Conservation (phyloP, 2,888 invertebrate genomes). For the Formica aserva region DNA sequence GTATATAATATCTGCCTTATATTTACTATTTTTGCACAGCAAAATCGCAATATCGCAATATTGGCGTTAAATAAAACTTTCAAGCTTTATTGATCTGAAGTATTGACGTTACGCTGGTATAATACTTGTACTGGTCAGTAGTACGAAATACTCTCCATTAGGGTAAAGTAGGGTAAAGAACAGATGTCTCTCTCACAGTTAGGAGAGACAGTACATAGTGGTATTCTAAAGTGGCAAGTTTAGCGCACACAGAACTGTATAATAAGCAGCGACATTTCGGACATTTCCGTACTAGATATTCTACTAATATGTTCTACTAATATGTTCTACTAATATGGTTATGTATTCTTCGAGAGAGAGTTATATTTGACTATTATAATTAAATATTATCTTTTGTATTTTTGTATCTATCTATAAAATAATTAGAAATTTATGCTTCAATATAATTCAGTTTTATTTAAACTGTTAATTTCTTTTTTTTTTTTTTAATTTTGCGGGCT, state of each 20-base stretch:
- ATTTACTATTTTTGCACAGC: slow-evolving; percentile 19
- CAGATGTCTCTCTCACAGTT: slow-evolving; percentile 3
- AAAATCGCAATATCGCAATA: slow-evolving; percentile 5
- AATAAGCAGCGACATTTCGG: slow-evolving; percentile 22
- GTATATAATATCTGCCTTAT: background rate
- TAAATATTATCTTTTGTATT: background rate
- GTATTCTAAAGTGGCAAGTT: slow-evolving; percentile 28
- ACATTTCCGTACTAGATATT: slow-evolving; percentile 19
- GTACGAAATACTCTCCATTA: slow-evolving; percentile 10
- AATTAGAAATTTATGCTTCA: background rate
- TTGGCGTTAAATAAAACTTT: background rate
- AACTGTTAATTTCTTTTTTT: background rate
- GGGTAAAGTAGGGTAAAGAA: slow-evolving; percentile 12
- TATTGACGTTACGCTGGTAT: background rate
- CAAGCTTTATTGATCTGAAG: background rate
- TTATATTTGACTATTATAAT: background rate
- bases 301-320: too few species aligned
- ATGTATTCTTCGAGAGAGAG: background rate
- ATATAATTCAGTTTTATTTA: background rate
- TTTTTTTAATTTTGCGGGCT: too few species aligned
- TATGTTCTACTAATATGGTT: background rate
- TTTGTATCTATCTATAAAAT: background rate
- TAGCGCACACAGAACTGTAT: background rate
- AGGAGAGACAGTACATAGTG: background rate
- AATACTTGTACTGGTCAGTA: background rate